Base-by-base conservation (phyloP, 2,888 invertebrate species). In the Pollenia angustigena region DNA sequence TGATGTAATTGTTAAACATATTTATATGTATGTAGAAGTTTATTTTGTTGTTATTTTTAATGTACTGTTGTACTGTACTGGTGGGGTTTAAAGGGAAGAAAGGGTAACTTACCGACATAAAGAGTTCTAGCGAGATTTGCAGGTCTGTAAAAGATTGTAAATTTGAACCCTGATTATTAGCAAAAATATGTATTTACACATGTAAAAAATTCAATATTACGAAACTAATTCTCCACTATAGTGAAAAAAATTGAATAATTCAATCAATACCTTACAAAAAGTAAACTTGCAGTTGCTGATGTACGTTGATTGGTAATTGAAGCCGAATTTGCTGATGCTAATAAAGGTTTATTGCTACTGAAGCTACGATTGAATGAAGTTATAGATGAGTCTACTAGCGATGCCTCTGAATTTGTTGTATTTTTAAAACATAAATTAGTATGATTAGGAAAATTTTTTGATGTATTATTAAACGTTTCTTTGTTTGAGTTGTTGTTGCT, bases 181-280 rank as follows among this genome's bases (percentile, higher is more conserved):
- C 32, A 48, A 71, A 71, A 18, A 48, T 16, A 58, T 12, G 16
- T 16, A 56, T 48, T n/a, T n/a, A 58, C 10, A 32, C 6, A 32
- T 18, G 1, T 48, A 32, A 7, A 58, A 46, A 4, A 40, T 52
- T 11, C 14, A 44, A 9, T 52, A 76, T 52, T 4, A 10, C 6
- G 42, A 16, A 42, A 14, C 42, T 32, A 6, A 18, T 46, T 78
- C 1, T 66, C n/a, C 14, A 16, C 10, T 46, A 8, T 42, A 42
- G 32, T 48, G n/a, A 4, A 46, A 12, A 52, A 3, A 40, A 12
- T 9, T 16, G 48, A 40, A 52, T 68, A n/a, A 23, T 60, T 88
- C 32, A 32, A 32, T 91, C 87, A 92, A 89, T 93, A 93, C 93
- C 93, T 93, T 92, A 93, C 92, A 91, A 93, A 92, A 87, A 93